Evolutionary conservation across 92 coral and sea anemone species (phyloP), one percentile per base, ranked within the genome.

Genomic region (Epizoanthus stellaris): DNA sequence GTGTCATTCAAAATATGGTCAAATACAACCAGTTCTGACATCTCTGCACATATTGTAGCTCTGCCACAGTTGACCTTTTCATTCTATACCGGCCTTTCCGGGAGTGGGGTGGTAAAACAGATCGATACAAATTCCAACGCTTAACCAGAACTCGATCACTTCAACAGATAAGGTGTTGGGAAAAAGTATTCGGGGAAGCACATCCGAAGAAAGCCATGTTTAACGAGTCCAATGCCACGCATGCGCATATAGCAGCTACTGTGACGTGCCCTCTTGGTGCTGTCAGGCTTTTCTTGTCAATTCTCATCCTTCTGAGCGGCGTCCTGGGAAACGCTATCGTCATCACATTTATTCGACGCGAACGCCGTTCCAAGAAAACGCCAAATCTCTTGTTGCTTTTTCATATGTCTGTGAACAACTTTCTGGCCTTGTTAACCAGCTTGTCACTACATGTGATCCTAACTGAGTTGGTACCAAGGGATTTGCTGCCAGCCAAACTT

Each of bases 331-430:
- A 68, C 52, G 45, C 73, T 68, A 43, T 25, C 11, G 73, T 68
- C 0, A 13, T 68, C 19, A 13, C 12, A 8, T 38, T 38, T 19
- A 68, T 68, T 38, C 43, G 73, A 11, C 16, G n/a, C 1, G 73
- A 68, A 43, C 52, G 73, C n/a, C 73, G 73, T 9, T 19, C 42
- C 45, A 38, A 38, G 47, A 68, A 68, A 68, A 34, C 73, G 2
- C 23, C 73, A 36, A 68, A 68, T 16, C 73, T 68, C 30, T 17
- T 68, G 73, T 15, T 68, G 42, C 73, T 68, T 19, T 68, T 68
- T 43, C 73, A 68, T 19, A 68, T 68, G 73, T 38, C 73, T 34
- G 39, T 68, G 49, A 68, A 68, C 73, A 68, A 68, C 4, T 17
- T 68, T 6, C 21, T 68, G 73, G 73, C 73, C 6, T 43, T 68